Base-by-base conservation (phyloP, 2,888 invertebrate species). In the Amblyjoppa fuscipennis region DNA sequence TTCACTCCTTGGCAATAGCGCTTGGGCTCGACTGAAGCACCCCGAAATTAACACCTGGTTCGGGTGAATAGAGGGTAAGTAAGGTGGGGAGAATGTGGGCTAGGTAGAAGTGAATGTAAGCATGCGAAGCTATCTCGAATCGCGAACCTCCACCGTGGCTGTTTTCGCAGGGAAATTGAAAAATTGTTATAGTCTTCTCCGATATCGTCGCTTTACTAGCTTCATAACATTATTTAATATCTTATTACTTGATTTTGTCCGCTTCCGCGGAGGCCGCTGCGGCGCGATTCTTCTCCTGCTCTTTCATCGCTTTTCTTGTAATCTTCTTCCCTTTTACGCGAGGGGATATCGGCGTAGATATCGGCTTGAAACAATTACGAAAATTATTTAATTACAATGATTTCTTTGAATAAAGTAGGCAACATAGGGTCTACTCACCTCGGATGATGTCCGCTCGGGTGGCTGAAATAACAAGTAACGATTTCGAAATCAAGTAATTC, bases 221-320 rank as follows among this genome's bases (percentile, higher is more conserved):
- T 16, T 49, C 16, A 49, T 49, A 49, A 49, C 45, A 49, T 16
- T 49, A 9, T 56, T 25, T 16, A 9, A 56, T 20, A 70, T 70
- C 85, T 89, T 82, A 90, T 89, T 82, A 90, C 91, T 85, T 89
- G 64, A 86, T 84, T 56, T 85, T 86, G 16, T 90, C 90, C 9
- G 89, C 87, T 66, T 90, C 91, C 31, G 88, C 86, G 41, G 88
- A 87, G n/a, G 82, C 82, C 2, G 88, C 88, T 16, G 87, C 88
- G 0, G 87, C 87, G 13, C 85, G 88, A 45, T 87, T 87, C 69
- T 86, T 90, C 53, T 89, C 90, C 41, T 87, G 87, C 75, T 89
- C 85, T 83, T 89, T 89, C 87, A 88, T 90, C 7, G 84, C 81
- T 88, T 88, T 90, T 74, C 87, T 89, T 64, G 83, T 86, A 64